Evolutionary conservation across 2,888 invertebrate genomes (phyloP), one percentile per base, ranked within the genome.

Genomic region (Anaspis maculata): DNA sequence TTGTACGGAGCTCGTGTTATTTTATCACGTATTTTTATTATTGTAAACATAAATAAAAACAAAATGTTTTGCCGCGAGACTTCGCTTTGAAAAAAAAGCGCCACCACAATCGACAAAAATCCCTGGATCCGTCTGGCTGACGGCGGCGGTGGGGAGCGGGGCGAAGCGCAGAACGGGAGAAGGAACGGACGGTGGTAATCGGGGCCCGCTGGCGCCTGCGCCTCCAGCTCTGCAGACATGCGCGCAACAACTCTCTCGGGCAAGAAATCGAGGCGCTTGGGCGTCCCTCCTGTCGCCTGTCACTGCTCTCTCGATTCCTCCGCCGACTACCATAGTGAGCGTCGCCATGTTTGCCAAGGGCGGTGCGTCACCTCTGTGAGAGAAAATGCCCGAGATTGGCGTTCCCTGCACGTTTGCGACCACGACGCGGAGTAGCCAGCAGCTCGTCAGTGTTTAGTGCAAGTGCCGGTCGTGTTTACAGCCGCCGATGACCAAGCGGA

Each of bases 281-380:
- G n/a, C n/a, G n/a, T n/a, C n/a, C n/a, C n/a, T n/a, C 19, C 19
- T 5, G 5, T 19, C 19, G 19, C 19, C 19, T 9, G 19, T 19
- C 19, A 9, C 19, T 19, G 5, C 9, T 9, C 19, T 19, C 5
- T 6, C 19, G n/a, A 19, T 5, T 19, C 19, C 19, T 19, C 5
- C 5, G 46, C 46, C 42, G 46, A 59, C 12, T 56, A 59, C 53
- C 58, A n/a, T n/a, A n/a, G n/a, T n/a, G 60, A 49, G 55, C 57
- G 68, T 68, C 71, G 71, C 71, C 71, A 71, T 71, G 70, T 70
- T 68, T 67, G 58, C 60, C 61, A 64, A 63, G 62, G 54, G 62
- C 62, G 58, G 59, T 54, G 57, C 57, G 65, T 61, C 62, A 61
- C 66, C 62, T 59, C 60, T 57, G 57, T 61, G 61, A 60, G 47